Conservation (phyloP, 2,888 invertebrate species). For the Sisyra terminalis region DNA sequence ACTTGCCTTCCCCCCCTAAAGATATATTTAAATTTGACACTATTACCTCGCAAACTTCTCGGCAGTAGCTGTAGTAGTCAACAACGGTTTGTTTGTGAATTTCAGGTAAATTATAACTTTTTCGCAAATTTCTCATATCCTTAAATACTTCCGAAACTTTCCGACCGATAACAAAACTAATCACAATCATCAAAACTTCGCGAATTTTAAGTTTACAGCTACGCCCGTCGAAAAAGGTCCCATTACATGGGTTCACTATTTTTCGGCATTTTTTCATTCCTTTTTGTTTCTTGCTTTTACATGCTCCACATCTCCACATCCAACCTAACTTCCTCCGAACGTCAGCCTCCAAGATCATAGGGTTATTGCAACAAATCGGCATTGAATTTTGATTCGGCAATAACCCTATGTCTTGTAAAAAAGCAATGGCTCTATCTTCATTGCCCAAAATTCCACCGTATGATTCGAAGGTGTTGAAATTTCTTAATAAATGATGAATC, state of each 20-base stretch:
- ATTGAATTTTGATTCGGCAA: too few species aligned
- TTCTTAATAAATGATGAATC: too few species aligned
- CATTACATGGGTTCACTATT: conserved; percentile 7
- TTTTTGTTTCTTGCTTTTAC: too few species aligned
- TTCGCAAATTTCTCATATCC: conserved; percentile 5
- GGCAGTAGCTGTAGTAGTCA: conserved; percentile 11
- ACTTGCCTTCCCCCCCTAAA: conserved; percentile 11
- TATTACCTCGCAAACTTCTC: conserved; percentile 11
- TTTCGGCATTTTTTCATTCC: conserved; percentile 5
- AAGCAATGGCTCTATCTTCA: too few species aligned
- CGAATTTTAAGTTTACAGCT: conserved; percentile 8
- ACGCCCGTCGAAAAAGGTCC: conserved; percentile 11
- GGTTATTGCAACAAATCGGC: too few species aligned
- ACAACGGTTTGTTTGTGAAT: conserved; percentile 9
- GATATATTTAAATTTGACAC: conserved; percentile 9
- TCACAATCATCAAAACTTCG: conserved; percentile 6
- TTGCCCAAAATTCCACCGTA: too few species aligned
- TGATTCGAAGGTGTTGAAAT: too few species aligned
- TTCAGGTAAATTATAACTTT: too few species aligned
- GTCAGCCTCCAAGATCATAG: too few species aligned
- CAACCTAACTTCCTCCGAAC: too few species aligned
- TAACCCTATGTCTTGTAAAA: too few species aligned
- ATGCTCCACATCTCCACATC: too few species aligned
- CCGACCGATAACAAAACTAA: background rate
- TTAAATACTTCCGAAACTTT: background rate